These are phyloP conservation scores for Clivina fossor DNA, from an alignment of 2,888 invertebrate genomes.

Conservation along the genomic window DNA sequence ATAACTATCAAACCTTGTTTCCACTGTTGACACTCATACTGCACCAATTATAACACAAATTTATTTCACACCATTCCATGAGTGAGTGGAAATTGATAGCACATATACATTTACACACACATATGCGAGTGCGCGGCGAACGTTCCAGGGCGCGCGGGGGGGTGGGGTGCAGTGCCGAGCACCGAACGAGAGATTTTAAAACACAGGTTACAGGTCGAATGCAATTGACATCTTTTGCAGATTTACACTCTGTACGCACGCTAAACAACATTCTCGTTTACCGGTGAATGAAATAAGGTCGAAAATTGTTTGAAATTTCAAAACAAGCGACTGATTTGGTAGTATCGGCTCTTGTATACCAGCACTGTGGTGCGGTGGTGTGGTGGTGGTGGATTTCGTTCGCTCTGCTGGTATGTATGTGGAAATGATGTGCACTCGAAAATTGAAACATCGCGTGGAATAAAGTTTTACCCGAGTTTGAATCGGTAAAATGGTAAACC, in stretches of 20 bases:
- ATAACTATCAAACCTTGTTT: conserved; percentile 6
- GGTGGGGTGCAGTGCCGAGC: too few species aligned
- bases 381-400: too few species aligned
- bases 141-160: too few species aligned
- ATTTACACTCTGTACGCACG: conserved; percentile 23
- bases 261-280: background rate
- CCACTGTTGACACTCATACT: conserved; percentile 28
- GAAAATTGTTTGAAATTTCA: background rate
- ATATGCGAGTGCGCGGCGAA: too few species aligned
- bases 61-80: conserved; percentile 24
- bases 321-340: too few species aligned
- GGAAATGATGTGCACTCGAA: conserved; percentile 45
- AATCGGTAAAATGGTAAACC: too few species aligned
- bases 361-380: too few species aligned
- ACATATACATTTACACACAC: conserved; percentile 20
- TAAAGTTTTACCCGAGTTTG: conserved; percentile 30
- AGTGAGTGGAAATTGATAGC: conserved; percentile 30
- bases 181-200: conserved; percentile 20
- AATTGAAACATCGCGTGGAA: conserved; percentile 47
- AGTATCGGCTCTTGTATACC: too few species aligned
- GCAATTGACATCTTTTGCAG: conserved; percentile 33
- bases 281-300: background rate
- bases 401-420: conserved; percentile 34
- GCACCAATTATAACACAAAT: conserved; percentile 27
- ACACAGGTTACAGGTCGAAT: conserved; percentile 33